These are phyloP conservation scores for Probosciger aterrimus DNA, from an alignment of 2,113 vertebrate genomes.

Conservation along the genomic window DNA sequence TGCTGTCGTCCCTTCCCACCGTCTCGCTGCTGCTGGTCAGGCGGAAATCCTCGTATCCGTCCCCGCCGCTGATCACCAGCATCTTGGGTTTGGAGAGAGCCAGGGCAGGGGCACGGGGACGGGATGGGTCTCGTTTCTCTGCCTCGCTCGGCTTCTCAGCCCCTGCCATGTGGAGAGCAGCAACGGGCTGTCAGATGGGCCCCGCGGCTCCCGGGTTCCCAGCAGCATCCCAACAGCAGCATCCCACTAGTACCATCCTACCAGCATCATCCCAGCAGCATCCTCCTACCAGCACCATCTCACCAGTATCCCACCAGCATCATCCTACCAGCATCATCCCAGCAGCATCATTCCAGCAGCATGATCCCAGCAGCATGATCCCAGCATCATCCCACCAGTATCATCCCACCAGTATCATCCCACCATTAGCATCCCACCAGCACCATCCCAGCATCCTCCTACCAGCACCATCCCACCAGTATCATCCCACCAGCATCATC, in stretches of 20 bases:
- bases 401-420: background rate
- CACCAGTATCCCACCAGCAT: background rate
- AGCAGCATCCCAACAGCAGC: too few relatives aligned
- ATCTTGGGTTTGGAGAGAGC: constrained; percentile 83
- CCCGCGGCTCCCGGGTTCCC: fast-evolving
- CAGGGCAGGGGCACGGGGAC: constrained; percentile 73
- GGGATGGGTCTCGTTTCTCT: constrained; percentile 79
- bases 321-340: too few relatives aligned
- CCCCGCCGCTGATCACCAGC: constrained; percentile 93
- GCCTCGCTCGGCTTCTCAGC: constrained; percentile 72
- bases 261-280: fast-evolving
- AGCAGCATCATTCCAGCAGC: background rate
- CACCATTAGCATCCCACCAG: too few relatives aligned
- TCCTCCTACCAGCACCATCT: fast-evolving
- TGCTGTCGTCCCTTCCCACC: constrained; percentile 94
- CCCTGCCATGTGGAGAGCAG: background rate
- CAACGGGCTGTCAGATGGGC: fast-evolving
- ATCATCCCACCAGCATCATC: fast-evolving
- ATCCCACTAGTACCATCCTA: background rate
- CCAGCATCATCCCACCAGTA: background rate
- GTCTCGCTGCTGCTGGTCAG: constrained; percentile 94
- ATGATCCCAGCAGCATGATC: too few relatives aligned
- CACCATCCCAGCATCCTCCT: background rate
- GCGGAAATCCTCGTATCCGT: constrained; percentile 95
- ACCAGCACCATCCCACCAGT: background rate